Conservation (phyloP, 2,797 vertebrate species). For the Galagoides demidoff region DNA sequence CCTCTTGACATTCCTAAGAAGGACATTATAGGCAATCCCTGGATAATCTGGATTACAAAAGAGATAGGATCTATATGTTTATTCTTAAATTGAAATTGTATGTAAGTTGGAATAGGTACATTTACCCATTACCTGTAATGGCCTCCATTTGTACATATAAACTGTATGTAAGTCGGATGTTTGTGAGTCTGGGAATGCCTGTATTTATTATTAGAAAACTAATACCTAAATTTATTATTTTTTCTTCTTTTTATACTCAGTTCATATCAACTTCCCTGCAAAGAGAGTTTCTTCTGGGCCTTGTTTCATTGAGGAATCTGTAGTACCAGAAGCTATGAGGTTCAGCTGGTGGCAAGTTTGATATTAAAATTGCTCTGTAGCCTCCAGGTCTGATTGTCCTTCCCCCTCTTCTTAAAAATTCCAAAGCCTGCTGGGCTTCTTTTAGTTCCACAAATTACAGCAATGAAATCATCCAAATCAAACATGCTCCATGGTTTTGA, state of each 20-base stretch:
- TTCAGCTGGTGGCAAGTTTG: not conserved
- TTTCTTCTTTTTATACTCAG: not conserved
- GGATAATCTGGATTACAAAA: too few relatives aligned
- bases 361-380: not conserved
- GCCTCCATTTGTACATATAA: too few relatives aligned
- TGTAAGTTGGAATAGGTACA: too few relatives aligned
- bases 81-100: too few relatives aligned
- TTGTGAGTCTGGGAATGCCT: too few relatives aligned
- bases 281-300: not conserved
- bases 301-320: not conserved
- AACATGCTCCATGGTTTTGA: not conserved
- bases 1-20: not conserved
- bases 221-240: not conserved
- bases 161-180: too few relatives aligned
- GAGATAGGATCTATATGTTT: too few relatives aligned
- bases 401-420: not conserved
- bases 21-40: not conserved
- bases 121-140: too few relatives aligned
- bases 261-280: not conserved
- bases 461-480: not conserved
- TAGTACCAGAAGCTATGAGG: not conserved
- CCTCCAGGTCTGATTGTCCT: not conserved
- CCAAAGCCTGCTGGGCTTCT: not conserved
- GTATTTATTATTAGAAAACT: conserved; percentile 30
- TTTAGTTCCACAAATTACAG: not conserved